Evolutionary conservation across 1,140 invertebrate species (phyloP).

Genomic region (Oncopodura yosiiana): DNA sequence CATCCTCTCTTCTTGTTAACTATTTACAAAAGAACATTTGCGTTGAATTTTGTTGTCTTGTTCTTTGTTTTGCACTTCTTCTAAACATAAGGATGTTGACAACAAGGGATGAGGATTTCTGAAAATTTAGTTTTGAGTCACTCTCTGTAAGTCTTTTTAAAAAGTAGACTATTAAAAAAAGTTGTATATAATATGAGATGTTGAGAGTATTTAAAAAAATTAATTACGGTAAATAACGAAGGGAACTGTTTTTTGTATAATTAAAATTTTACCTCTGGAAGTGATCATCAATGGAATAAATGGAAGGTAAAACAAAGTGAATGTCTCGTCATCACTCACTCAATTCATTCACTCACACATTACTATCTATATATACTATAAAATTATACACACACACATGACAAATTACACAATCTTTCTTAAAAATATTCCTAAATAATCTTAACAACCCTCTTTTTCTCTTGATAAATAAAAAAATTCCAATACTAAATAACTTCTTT

Average conservation of each 20-base stretch:
- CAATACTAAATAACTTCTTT: conserved; percentile 4
- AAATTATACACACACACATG: background rate
- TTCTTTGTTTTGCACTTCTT: no score
- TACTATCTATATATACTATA: conserved; percentile 8
- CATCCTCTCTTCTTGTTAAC: no score
- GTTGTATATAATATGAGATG: no score
- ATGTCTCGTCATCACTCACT: conserved; percentile 31
- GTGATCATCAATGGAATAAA: conserved; percentile 28
- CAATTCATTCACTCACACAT: conserved; percentile 15
- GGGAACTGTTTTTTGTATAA: conserved; percentile 28
- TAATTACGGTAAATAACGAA: conserved; percentile 6
- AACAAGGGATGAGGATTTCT: no score
- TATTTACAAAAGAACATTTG: no score
- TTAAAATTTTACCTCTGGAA: conserved; percentile 30
- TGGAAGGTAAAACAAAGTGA: conserved; percentile 33
- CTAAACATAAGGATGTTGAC: no score
- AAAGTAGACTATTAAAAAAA: no score
- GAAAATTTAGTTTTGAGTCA: no score
- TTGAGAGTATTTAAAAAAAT: background rate
- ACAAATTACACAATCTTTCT: background rate
- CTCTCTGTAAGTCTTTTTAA: no score
- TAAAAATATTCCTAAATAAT: background rate
- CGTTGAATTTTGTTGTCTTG: no score
- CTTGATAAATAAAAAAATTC: background rate
- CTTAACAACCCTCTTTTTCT: background rate